A percentile compares a stretch with the other conserved stretches of the same genome.
Evolutionary conservation across 1,140 invertebrate species (phyloP).

Genomic region (Zaprionus davidi): DNA sequence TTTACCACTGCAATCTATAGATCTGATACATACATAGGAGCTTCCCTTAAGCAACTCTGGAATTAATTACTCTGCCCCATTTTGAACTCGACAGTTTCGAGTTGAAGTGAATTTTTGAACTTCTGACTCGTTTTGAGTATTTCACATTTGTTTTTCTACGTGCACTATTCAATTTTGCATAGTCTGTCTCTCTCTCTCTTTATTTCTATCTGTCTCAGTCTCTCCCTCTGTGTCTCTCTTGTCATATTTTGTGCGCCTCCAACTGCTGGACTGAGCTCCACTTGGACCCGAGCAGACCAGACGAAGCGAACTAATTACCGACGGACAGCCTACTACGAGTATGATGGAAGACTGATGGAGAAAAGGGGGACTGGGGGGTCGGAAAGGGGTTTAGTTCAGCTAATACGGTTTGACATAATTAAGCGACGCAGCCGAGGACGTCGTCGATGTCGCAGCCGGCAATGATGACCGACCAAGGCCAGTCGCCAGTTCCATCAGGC

Average conservation of each 20-base stretch:
- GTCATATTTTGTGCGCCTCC: not conserved
- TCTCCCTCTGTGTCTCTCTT: not conserved
- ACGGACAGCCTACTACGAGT: not conserved
- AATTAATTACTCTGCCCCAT: no score
- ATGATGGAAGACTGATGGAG: not conserved
- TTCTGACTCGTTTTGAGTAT: not conserved
- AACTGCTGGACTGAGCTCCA: not conserved
- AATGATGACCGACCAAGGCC: constrained; percentile 7
- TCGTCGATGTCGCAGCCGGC: not conserved
- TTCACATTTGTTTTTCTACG: not conserved
- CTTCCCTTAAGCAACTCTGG: no score
- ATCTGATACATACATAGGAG: not conserved
- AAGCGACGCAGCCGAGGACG: constrained; percentile 16
- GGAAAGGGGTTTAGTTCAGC: not conserved
- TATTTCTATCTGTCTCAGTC: no score
- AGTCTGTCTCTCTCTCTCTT: not conserved
- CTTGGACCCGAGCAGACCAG: not conserved
- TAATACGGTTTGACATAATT: constrained; percentile 58
- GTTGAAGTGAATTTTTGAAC: no score
- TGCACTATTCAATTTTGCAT: not conserved
- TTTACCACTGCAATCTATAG: not conserved
- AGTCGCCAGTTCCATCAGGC: not conserved
- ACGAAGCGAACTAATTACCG: constrained; percentile 3
- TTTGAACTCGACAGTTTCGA: no score
- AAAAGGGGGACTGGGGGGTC: not conserved